Evolutionary conservation across 2,113 vertebrate genomes (phyloP), one percentile per base, ranked within the genome.

Genomic region (Triplophysa tibetana): DNA sequence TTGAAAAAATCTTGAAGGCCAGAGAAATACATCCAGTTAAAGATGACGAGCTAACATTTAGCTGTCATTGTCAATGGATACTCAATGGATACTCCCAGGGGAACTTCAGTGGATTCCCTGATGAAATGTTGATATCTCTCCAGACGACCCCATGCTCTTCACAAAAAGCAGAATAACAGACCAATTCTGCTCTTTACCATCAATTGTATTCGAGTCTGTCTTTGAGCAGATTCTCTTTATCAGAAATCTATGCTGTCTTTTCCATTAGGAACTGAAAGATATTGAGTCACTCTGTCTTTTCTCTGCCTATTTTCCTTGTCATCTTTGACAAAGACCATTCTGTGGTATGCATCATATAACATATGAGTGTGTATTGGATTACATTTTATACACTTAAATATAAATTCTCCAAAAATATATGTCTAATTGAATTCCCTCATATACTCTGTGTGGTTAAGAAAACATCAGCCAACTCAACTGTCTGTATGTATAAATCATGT

Each of bases 191-290:
- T 83, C 56, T 54, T 63, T 19, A 21, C 10, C 17, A 38, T 21
- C 38, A 70, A 43, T 84, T 63, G 62, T 78, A 33, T 80, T 76
- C 58, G 80, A 62, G 67, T 82, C 81, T 62, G 62, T 75, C 21
- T 82, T 78, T 62, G 80, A 62, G 68, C 78, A 52, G 16, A 50
- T 33, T 43, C 48, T 72, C 80, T 84, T 77, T 85, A 85, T 87
- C 86, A 72, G 60, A 58, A 77, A 79, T 77, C 73, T 43, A 26
- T 38, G 38, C 61, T 65, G 26, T 23, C 72, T 78, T 74, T n/a
- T 58, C 17, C 50, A 19, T 52, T 56, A 26, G 23, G 21, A 78
- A 66, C 67, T 60, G 33, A 67, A 74, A 29, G 68, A 64, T 64
- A 77, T 38, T 26, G 56, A 38, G 48, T 50, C 70, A 82, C 77